phyloP scores from a whole-genome alignment of 2,797 vertebrate genomes.

The Pampus argenteus region DNA sequence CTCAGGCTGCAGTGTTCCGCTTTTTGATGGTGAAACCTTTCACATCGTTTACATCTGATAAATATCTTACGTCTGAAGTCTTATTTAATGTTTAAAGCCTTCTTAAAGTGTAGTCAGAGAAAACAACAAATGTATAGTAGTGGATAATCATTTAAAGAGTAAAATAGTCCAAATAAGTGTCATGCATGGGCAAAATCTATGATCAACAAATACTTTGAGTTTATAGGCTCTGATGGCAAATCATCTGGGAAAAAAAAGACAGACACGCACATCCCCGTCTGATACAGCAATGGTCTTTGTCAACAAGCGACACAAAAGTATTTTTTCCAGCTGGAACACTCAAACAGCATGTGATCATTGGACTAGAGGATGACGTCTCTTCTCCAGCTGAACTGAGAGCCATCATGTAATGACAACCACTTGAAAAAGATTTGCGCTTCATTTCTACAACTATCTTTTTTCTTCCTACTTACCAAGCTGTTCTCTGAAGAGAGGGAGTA shows the following conservation, averaged over 20 bases:
- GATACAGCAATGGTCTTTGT: conserved; percentile 32
- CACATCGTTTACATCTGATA: background rate
- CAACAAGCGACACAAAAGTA: conserved; percentile 16
- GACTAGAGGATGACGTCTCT: background rate
- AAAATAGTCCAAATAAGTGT: background rate
- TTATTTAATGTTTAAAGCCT: background rate
- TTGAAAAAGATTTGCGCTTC: background rate
- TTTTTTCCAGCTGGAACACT: conserved; percentile 4
- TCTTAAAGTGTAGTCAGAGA: background rate
- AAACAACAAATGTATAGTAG: background rate
- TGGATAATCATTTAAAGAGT: background rate
- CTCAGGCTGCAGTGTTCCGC: background rate
- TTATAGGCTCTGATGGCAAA: background rate
- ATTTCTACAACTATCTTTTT: background rate
- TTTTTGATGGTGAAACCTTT: background rate
- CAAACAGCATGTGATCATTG: conserved; percentile 28
- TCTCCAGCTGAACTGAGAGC: background rate
- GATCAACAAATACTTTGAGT: background rate
- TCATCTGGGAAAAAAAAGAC: background rate
- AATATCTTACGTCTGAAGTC: background rate
- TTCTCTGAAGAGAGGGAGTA: background rate
- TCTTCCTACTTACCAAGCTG: background rate
- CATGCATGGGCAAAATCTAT: background rate
- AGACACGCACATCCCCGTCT: too few species aligned
- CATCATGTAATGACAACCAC: background rate